These are phyloP conservation scores for Fragariocoptes setiger DNA, from an alignment of 1,140 invertebrate species.

Conservation along the genomic window DNA sequence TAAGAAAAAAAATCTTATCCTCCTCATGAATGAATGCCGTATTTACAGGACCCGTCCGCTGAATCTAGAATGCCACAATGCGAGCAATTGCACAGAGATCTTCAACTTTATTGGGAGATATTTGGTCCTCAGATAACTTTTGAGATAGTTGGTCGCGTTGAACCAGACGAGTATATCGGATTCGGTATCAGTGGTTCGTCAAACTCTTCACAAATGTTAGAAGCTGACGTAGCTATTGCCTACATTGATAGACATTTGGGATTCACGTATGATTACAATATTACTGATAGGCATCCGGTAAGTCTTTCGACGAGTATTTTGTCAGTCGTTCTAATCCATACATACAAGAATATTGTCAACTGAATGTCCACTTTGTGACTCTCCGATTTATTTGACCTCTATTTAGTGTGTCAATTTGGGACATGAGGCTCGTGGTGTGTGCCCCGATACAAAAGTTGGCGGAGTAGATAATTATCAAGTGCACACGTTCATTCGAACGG, in stretches of 20 bases:
- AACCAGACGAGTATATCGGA: conserved; percentile 51
- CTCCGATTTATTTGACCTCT: conserved; percentile 5
- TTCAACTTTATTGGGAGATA: conserved; percentile 15
- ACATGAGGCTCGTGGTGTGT: conserved; percentile 35
- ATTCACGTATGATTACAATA: conserved; percentile 46
- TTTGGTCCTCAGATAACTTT: conserved; percentile 15
- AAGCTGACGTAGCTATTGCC: conserved; percentile 47
- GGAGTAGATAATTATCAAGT: conserved; percentile 43
- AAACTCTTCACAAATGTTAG: conserved; percentile 26
- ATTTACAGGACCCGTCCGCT: not conserved
- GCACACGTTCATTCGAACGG: conserved; percentile 33
- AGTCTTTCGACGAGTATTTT: conserved; percentile 1
- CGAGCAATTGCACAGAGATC: conserved; percentile 13
- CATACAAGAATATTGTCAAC: conserved; percentile 1
- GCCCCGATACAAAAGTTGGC: conserved; percentile 44
- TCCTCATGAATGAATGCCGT: not conserved
- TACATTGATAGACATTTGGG: conserved; percentile 33
- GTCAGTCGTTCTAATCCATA: too few species aligned
- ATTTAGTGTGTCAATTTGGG: conserved; percentile 17
- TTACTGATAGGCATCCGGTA: conserved; percentile 39
- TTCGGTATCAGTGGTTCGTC: conserved; percentile 47
- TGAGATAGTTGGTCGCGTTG: conserved; percentile 12
- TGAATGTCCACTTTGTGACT: not conserved
- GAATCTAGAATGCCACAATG: conserved; percentile 14
- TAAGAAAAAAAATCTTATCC: too few species aligned